Percentiles rank a stretch among this genome's conserved stretches.
phyloP scores from a whole-genome alignment of 2,113 vertebrate genomes.

The Zosterops japonicus region DNA sequence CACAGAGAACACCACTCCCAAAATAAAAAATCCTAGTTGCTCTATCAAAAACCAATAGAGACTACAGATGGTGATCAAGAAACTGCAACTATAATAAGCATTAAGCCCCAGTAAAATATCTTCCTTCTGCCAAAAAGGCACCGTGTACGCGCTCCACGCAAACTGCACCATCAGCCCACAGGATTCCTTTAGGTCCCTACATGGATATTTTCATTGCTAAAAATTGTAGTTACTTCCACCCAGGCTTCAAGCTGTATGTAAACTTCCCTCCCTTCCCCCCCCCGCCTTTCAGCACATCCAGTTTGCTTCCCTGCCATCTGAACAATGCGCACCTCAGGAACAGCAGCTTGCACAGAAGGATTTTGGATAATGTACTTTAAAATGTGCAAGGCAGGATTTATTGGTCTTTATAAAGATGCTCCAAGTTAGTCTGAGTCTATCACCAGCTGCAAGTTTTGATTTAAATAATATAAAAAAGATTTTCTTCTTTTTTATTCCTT shows the following conservation, averaged over 20 bases:
- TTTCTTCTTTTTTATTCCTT: not conserved
- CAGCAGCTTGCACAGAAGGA: not conserved
- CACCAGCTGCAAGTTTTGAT: not conserved
- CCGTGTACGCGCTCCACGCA: not conserved
- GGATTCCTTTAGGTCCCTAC: constrained; percentile 68
- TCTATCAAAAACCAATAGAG: constrained; percentile 34
- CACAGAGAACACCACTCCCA: not conserved
- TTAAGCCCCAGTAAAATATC: not conserved
- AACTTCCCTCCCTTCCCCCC: not conserved
- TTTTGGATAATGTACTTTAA: not conserved
- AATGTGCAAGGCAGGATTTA: not conserved
- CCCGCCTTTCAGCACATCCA: constrained; percentile 5
- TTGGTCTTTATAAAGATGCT: not conserved
- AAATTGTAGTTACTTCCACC: constrained; percentile 37
- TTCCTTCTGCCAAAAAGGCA: not conserved
- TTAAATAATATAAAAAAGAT: not conserved
- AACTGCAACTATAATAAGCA: not conserved
- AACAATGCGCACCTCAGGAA: not conserved
- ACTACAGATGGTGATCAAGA: constrained; percentile 38
- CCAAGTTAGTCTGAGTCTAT: not conserved
- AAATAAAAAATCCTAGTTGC: not conserved
- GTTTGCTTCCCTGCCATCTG: not conserved
- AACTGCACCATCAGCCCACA: constrained; percentile 63
- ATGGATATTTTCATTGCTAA: constrained; percentile 54
- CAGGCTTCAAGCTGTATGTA: not conserved